Conservation (phyloP, 2,113 vertebrate species). For the Oreochromis aureus region DNA sequence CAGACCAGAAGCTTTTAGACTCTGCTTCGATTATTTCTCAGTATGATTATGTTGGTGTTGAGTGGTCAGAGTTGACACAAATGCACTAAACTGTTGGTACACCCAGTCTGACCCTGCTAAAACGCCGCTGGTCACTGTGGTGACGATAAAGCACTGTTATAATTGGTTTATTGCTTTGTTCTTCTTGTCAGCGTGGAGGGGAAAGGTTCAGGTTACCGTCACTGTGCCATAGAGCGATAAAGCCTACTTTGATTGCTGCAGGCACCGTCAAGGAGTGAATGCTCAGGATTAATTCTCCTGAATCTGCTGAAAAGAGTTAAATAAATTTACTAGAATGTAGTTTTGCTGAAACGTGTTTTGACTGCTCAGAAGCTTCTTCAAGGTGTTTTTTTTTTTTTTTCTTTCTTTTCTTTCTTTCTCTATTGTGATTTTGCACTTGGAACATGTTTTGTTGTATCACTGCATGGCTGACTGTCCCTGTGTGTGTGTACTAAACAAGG, state of each 20-base stretch:
- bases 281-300: constrained; percentile 45
- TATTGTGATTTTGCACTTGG: not conserved
- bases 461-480: not conserved
- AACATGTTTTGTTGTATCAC: constrained; percentile 2
- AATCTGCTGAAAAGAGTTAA: constrained; percentile 29
- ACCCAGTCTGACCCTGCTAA: constrained; percentile 52
- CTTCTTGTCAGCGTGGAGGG: constrained; percentile 25
- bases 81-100: constrained; percentile 46
- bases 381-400: not conserved
- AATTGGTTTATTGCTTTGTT: constrained; percentile 71
- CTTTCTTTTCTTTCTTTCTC: not conserved
- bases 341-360: constrained; percentile 31
- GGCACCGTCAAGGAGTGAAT: constrained; percentile 40
- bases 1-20: not conserved
- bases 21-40: not conserved
- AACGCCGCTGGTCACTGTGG: constrained; percentile 40
- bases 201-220: constrained; percentile 57
- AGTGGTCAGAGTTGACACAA: constrained; percentile 41
- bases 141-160: constrained; percentile 57
- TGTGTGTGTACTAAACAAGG: constrained; percentile 22
- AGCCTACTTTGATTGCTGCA: constrained; percentile 44
- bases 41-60: constrained; percentile 11
- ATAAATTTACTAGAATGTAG: constrained; percentile 16
- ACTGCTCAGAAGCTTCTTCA: constrained; percentile 25
- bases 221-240: constrained; percentile 50